These are phyloP conservation scores for Eleutherodactylus coqui DNA, from an alignment of 2,797 vertebrate species.

Conservation along the genomic window DNA sequence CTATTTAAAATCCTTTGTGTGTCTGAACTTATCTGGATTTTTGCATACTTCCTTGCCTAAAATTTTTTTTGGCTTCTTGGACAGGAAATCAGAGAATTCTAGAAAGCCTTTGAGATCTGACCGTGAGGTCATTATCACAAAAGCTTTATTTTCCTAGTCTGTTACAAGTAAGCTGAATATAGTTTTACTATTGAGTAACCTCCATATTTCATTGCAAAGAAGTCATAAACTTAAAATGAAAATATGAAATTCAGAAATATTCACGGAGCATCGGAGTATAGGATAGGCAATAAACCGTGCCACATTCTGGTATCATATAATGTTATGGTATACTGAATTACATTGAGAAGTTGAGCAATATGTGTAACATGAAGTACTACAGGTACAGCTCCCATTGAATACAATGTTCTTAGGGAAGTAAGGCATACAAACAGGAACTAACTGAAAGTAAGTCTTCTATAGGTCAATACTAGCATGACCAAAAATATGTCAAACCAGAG, in stretches of 20 bases:
- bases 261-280: too few species aligned
- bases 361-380: too few species aligned
- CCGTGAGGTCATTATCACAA: neutral
- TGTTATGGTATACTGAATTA: too few species aligned
- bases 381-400: too few species aligned
- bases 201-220: neutral
- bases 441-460: too few species aligned
- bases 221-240: neutral
- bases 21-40: neutral
- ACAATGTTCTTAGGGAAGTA: too few species aligned
- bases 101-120: neutral
- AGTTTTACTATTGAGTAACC: neutral
- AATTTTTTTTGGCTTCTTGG: neutral
- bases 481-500: too few species aligned
- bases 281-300: too few species aligned
- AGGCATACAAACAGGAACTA: too few species aligned
- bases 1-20: slow-evolving; percentile 1
- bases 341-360: too few species aligned
- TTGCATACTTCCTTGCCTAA: neutral
- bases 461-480: too few species aligned
- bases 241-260: neutral
- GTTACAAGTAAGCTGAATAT: neutral
- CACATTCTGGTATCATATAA: too few species aligned
- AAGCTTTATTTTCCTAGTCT: neutral
- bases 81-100: neutral